phyloP scores from a whole-genome alignment of 2,797 vertebrate species.

The Danio kyathit region DNA sequence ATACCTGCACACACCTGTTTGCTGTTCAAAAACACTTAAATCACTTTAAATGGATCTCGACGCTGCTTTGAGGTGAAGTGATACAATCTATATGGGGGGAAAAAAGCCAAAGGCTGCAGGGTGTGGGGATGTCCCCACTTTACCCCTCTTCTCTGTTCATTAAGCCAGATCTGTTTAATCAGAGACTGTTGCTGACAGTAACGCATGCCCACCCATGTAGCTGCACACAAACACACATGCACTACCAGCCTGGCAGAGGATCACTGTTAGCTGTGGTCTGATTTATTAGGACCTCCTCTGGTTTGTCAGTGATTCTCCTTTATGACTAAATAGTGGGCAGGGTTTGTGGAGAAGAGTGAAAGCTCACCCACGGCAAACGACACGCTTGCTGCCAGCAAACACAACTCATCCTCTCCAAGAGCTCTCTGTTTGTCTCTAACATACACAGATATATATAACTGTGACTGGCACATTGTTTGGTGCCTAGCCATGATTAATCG shows the following conservation, averaged over 20 bases:
- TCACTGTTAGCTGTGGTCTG: conserved; percentile 62
- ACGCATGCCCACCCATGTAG: conserved; percentile 79
- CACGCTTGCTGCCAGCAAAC: conserved; percentile 63
- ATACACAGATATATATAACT: conserved; percentile 25
- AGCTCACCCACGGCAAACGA: conserved; percentile 63
- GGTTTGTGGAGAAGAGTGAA: conserved; percentile 65
- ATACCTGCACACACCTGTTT: conserved; percentile 61
- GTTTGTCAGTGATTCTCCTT: conserved; percentile 67
- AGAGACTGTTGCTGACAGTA: conserved; percentile 70
- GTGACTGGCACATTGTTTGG: background rate
- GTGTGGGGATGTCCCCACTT: conserved; percentile 67
- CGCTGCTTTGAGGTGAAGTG: conserved; percentile 48
- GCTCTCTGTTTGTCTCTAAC: conserved; percentile 26
- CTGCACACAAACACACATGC: conserved; percentile 21
- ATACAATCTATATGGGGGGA: conserved; percentile 43
- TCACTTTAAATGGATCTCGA: conserved; percentile 41
- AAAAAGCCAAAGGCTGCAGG: conserved; percentile 48
- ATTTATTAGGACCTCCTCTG: conserved; percentile 71
- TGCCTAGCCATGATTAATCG: background rate
- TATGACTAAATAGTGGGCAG: conserved; percentile 67
- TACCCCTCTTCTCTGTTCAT: conserved; percentile 64
- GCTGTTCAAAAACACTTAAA: conserved; percentile 51
- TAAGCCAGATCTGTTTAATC: conserved; percentile 67
- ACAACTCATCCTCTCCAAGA: conserved; percentile 28
- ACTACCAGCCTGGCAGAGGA: conserved; percentile 62